Conservation (phyloP, 2,797 vertebrate species). For the Luscinia megarhynchos region DNA sequence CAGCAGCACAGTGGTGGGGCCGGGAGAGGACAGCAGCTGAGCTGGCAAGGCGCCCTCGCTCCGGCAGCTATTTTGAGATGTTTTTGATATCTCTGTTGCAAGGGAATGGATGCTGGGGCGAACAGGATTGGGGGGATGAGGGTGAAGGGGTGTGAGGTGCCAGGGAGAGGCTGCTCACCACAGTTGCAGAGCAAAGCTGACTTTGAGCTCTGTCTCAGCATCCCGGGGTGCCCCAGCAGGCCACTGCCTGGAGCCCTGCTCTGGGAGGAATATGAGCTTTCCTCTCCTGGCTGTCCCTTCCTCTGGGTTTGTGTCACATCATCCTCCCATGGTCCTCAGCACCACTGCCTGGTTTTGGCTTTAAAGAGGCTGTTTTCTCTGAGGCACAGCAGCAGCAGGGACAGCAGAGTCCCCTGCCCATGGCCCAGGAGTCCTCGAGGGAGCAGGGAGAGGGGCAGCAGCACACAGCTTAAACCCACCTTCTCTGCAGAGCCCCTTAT, state of each 20-base stretch:
- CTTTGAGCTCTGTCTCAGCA: neutral
- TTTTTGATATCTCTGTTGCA: slow-evolving; percentile 56
- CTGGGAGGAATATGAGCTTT: rapidly evolving
- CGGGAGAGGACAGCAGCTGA: slow-evolving; percentile 53
- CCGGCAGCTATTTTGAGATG: slow-evolving; percentile 62
- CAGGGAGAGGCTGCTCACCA: rapidly evolving
- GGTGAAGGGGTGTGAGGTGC: neutral
- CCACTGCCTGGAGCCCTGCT: neutral
- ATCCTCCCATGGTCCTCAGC: neutral
- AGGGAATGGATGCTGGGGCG: slow-evolving; percentile 31
- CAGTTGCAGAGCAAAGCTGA: neutral
- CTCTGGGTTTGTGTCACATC: slow-evolving; percentile 13
- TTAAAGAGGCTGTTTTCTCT: neutral
- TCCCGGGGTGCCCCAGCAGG: rapidly evolving
- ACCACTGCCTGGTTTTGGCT: neutral
- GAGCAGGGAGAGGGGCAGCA: neutral
- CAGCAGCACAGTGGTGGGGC: neutral
- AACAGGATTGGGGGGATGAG: neutral
- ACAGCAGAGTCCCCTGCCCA: neutral
- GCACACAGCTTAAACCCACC: rapidly evolving
- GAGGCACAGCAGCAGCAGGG: neutral
- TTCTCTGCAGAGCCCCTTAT: neutral
- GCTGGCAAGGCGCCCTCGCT: slow-evolving; percentile 37
- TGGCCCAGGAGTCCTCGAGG: rapidly evolving
- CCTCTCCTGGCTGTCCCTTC: neutral